Evolutionary conservation across 2,888 invertebrate species (phyloP), one percentile per base, ranked within the genome.

Genomic region (Eupsilia transversa): DNA sequence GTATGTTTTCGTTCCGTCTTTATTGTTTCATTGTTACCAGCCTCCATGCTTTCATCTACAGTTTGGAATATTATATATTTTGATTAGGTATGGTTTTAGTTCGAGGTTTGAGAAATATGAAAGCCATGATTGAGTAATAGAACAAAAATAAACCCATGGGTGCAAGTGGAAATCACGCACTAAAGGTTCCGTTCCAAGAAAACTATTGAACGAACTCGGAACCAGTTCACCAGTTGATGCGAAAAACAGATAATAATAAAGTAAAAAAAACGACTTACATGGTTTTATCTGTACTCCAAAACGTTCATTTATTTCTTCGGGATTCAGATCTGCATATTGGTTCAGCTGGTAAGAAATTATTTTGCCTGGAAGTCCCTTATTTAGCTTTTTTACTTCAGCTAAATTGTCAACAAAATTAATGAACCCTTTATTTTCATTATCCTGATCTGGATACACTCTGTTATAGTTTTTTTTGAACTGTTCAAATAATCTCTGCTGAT

Each of bases 301-400:
- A 70, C 79, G 90, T 61, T 91, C 87, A 30, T 90, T 82, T 72
- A 93, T 74, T 68, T 91, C 88, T 27, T 82, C 80, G 5, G 90
- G 81, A 74, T 93, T 79, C 9, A 87, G 77, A 89, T 94, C 94
- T 65, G 92, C 93, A 84, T 91, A 91, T 76, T 89, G 90, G 78
- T 92, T 94, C 38, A 93, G 63, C 70, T 89, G 79, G 82, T 89
- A 94, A 68, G 90, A 80, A n/a, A 86, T 85, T 4, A 82, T 74
- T 38, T 75, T 79, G 49, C 88, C 84, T 14, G 74, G 78, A 20
- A 80, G 79, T 38, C 86, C 86, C 54, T 88, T 87, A 80, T 94
- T 94, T 7, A 94, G 85, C 23, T 83, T 63, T 38, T 82, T 79
- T 35, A 93, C 86, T 64, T 77, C 74, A 41, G 90, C 90, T 57